Percentiles rank a stretch among this genome's conserved stretches.
These are phyloP conservation scores for Luffia ferchaultella DNA, from an alignment of 2,888 invertebrate genomes.

Conservation along the genomic window DNA sequence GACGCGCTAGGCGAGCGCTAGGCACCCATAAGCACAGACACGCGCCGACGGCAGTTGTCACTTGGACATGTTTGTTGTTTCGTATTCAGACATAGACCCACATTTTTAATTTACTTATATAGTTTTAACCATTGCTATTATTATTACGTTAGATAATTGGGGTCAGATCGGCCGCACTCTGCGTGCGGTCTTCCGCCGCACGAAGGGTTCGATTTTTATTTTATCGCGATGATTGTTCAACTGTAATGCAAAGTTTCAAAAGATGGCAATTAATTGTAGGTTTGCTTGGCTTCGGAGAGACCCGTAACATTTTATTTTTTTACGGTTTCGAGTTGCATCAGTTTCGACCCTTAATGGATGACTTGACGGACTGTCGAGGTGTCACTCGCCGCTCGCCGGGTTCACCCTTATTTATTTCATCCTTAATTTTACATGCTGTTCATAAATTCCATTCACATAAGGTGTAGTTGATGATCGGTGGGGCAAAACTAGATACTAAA, in stretches of 20 bases:
- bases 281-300: no score
- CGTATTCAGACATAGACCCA: conserved; percentile 6
- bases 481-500: no score
- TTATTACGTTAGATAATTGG: not conserved
- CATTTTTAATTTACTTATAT: conserved; percentile 13
- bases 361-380: not conserved
- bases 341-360: not conserved
- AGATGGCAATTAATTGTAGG: no score
- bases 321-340: not conserved
- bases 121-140: conserved; percentile 5
- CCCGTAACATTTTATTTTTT: not conserved
- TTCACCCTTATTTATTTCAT: not conserved
- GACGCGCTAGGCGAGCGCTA: conserved; percentile 18
- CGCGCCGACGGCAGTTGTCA: not conserved
- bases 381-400: not conserved
- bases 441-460: no score
- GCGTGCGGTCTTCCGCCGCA: not conserved
- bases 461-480: no score
- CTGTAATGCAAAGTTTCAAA: not conserved
- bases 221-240: not conserved
- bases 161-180: not conserved
- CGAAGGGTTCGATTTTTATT: not conserved
- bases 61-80: conserved; percentile 8
- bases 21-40: not conserved
- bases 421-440: not conserved